phyloP scores from a whole-genome alignment of 23 tunicate species.

The Trididemnum miniatum region DNA sequence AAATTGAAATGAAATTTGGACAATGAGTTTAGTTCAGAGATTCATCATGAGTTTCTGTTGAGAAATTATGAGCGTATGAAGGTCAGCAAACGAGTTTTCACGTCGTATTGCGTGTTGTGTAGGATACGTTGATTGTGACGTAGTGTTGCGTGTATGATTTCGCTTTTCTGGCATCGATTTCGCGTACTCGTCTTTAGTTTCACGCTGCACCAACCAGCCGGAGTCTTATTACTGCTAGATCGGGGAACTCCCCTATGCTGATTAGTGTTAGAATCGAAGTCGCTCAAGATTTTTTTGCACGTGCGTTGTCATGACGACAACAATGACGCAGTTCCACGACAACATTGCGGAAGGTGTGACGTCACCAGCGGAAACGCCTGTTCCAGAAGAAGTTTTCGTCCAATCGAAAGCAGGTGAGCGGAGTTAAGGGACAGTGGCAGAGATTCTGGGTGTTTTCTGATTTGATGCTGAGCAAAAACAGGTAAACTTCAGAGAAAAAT shows the following conservation, averaged over 20 bases:
- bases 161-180: neutral
- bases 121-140: neutral
- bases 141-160: neutral
- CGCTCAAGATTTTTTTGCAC: neutral
- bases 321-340: constrained; percentile 30
- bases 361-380: constrained; percentile 3
- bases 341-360: neutral
- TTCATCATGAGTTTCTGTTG: too few relatives aligned
- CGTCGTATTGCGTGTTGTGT: too few relatives aligned
- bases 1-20: too few relatives aligned
- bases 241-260: neutral
- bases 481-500: too few relatives aligned
- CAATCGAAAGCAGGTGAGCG: too few relatives aligned
- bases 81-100: too few relatives aligned
- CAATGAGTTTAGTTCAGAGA: too few relatives aligned
- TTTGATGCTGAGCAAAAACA: too few relatives aligned
- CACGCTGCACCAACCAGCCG: neutral
- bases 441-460: too few relatives aligned
- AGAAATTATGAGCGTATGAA: too few relatives aligned
- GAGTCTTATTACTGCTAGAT: constrained; percentile 3
- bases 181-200: constrained; percentile 3
- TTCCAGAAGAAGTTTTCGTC: neutral
- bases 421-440: too few relatives aligned
- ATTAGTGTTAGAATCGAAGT: neutral
- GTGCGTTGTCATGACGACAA: constrained; percentile 35